Evolutionary conservation across 2,113 vertebrate genomes (phyloP), one percentile per base, ranked within the genome.

Genomic region (Microtus richardsoni): DNA sequence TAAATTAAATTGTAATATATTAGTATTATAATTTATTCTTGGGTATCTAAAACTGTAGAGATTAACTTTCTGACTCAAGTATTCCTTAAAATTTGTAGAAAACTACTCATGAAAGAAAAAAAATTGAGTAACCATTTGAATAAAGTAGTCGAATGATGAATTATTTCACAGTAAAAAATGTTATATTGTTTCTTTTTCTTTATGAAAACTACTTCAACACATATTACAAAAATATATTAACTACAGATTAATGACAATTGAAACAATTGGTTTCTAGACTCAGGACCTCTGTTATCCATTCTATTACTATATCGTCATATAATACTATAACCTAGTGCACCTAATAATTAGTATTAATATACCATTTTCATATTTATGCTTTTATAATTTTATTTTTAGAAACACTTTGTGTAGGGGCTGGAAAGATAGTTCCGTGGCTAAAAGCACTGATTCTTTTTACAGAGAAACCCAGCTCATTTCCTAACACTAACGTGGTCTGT

Each of bases 1-100:
- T 89, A 68, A 91, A 60, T 93, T 58, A 94, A 93, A 74, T 74
- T 7, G 71, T 83, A 39, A 90, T 3, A 84, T 84, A 91, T 49
- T 73, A 74, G 1, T 33, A 41, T 44, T 79, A 74, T 84, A 26
- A 95, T 0, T 68, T 88, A 68, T 73, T 66, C 19, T 77, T 74
- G 60, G 30, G 2, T 82, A 71, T 4, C 2, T 78, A 13, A 5
- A 88, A 9, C 41, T 52, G 6, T 28, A 33, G 28, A 66, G 19
- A 52, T 88, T 93, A 84, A 78, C 60, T 93, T 90, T 71, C 5
- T 33, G 33, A 19, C 11, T 88, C 14, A 44, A 71, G 16, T 0
- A 71, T 26, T 5, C 39, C 22, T 91, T 60, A 87, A 64, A 95
- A 92, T 54, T 54, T 47, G 44, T 9, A 58, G 49, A 8, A 36